A percentile compares a stretch with the other conserved stretches of the same genome.
These are phyloP conservation scores for Pseudochromis fuscus DNA, from an alignment of 2,797 vertebrate genomes.

Conservation along the genomic window DNA sequence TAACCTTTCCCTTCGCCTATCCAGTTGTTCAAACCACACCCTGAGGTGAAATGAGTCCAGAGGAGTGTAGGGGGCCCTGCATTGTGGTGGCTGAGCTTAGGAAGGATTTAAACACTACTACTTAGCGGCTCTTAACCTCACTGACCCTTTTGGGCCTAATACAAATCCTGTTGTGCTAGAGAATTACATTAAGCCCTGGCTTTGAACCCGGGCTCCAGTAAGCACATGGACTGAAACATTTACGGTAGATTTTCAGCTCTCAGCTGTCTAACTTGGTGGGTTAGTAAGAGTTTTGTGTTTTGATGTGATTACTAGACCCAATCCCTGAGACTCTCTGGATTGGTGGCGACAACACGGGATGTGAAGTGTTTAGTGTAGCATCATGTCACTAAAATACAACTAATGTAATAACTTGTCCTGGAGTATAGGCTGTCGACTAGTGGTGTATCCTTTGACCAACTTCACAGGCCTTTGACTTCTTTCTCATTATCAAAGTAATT, in stretches of 20 bases:
- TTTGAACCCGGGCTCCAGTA: constrained; percentile 68
- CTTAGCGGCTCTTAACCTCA: constrained; percentile 82
- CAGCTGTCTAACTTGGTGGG: constrained; percentile 31
- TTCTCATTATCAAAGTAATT: too few relatives aligned
- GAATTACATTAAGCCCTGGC: constrained; percentile 80
- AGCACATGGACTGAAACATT: constrained; percentile 74
- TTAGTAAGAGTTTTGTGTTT: constrained; percentile 42
- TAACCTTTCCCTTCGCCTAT: constrained; percentile 32
- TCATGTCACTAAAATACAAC: neutral
- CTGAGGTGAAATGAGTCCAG: constrained; percentile 72
- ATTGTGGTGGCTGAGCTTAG: constrained; percentile 72
- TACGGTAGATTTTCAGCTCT: constrained; percentile 59
- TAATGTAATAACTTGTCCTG: neutral
- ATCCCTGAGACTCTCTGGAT: too few relatives aligned
- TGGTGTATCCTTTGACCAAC: too few relatives aligned
- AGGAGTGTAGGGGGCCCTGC: constrained; percentile 45
- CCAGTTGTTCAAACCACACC: constrained; percentile 48
- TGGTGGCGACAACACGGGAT: constrained; percentile 1
- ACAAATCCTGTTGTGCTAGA: constrained; percentile 84
- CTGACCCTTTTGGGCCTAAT: constrained; percentile 79
- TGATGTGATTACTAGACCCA: constrained; percentile 27
- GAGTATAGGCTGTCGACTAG: too few relatives aligned
- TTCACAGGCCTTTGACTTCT: too few relatives aligned
- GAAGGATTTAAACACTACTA: constrained; percentile 81
- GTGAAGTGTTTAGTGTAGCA: too few relatives aligned